Evolutionary conservation across 2,888 invertebrate genomes (phyloP).

Genomic region (Torymus aiolomorphi): DNA sequence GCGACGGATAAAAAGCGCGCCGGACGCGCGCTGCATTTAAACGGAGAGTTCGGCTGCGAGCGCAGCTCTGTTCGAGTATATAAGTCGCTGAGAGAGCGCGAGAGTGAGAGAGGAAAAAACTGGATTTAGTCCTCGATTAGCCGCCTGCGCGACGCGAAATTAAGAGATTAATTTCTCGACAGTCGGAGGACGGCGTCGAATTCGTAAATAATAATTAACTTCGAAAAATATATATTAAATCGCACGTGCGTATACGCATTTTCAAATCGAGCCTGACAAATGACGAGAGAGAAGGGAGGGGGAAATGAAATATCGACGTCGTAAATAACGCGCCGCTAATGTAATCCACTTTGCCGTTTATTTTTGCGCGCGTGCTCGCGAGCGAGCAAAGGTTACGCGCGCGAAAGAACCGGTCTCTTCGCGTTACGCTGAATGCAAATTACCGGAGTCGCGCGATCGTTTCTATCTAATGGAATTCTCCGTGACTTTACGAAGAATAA

Average conservation of each 20-base stretch:
- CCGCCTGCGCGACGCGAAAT: not conserved
- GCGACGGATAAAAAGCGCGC: too few relatives aligned
- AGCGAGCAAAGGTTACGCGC: too few relatives aligned
- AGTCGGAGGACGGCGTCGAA: not conserved
- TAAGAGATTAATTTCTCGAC: too few relatives aligned
- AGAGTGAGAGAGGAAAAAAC: not conserved
- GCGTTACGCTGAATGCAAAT: too few relatives aligned
- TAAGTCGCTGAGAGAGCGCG: too few relatives aligned
- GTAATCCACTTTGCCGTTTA: conserved; percentile 30
- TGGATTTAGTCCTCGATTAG: not conserved
- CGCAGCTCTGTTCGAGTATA: not conserved
- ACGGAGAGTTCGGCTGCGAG: not conserved
- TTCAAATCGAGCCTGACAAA: not conserved
- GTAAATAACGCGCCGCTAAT: conserved; percentile 35
- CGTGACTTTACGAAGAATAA: too few relatives aligned
- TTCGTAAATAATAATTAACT: too few relatives aligned
- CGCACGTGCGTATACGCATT: not conserved
- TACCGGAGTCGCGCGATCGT: too few relatives aligned
- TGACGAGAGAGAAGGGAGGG: not conserved
- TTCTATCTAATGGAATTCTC: too few relatives aligned
- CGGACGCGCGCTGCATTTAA: too few relatives aligned
- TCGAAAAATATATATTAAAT: too few relatives aligned
- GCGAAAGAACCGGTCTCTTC: too few relatives aligned
- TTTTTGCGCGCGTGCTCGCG: not conserved
- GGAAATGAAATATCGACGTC: conserved; percentile 19